phyloP scores from a whole-genome alignment of 2,113 vertebrate genomes.

The Trogon melanurus region DNA sequence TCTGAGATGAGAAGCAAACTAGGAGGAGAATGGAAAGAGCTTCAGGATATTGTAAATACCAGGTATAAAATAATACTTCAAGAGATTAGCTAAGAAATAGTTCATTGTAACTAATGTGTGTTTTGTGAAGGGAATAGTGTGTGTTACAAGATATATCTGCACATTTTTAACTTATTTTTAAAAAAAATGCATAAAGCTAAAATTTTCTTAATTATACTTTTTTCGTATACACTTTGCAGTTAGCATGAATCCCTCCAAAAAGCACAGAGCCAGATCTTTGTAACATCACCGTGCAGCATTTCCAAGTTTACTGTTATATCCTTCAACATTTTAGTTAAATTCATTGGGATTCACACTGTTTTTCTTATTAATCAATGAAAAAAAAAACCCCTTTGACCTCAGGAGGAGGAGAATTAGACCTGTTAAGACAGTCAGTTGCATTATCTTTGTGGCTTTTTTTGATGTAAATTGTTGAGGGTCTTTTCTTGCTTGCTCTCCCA shows the following conservation, averaged over 20 bases:
- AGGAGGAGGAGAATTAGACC: not conserved
- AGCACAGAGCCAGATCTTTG: not conserved
- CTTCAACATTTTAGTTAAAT: not conserved
- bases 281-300: not conserved
- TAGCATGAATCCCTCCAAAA: not conserved
- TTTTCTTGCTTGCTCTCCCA: not conserved
- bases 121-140: not conserved
- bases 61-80: slow-evolving; percentile 69
- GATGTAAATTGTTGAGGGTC: not conserved
- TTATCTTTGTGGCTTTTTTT: not conserved
- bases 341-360: not conserved
- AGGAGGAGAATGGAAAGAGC: slow-evolving; percentile 75
- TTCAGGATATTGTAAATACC: slow-evolving; percentile 77
- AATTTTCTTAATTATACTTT: not conserved
- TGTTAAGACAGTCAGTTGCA: not conserved
- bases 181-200: not conserved
- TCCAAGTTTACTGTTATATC: not conserved
- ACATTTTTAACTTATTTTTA: not conserved
- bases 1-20: slow-evolving; percentile 72
- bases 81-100: not conserved
- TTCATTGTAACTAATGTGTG: not conserved
- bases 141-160: not conserved
- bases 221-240: not conserved
- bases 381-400: not conserved
- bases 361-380: not conserved